phyloP scores from a whole-genome alignment of 2,888 invertebrate species.

The Cephus nigrinus region DNA sequence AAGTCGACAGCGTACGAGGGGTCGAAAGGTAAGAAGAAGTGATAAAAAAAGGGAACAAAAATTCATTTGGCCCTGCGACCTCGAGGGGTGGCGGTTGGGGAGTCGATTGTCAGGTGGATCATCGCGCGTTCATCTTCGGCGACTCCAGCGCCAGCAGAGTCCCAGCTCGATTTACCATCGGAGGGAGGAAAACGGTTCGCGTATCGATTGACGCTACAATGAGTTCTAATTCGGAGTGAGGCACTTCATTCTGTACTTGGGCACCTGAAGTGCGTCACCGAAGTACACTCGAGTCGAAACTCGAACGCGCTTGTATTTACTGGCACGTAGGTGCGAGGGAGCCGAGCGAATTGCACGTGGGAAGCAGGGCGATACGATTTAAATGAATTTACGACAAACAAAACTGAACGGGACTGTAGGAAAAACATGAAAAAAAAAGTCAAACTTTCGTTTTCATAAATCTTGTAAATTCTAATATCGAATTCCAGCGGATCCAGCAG shows the following conservation, averaged over 20 bases:
- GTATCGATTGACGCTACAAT: conserved; percentile 31
- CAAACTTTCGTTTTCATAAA: not conserved
- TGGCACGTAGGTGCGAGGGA: not conserved
- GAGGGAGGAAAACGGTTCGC: not conserved
- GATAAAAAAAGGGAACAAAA: not conserved
- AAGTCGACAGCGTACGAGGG: not conserved
- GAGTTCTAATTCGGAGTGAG: conserved; percentile 32
- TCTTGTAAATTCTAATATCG: not conserved
- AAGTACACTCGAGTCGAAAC: not conserved
- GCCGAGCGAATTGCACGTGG: not conserved
- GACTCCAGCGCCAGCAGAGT: not conserved
- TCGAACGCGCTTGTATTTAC: not conserved
- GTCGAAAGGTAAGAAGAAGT: not conserved
- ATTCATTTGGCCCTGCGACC: not conserved
- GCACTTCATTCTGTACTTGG: not conserved
- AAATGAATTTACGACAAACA: not conserved
- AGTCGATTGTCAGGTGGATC: not conserved
- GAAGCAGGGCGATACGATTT: not conserved
- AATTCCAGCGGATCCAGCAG: not conserved
- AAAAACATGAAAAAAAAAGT: not conserved
- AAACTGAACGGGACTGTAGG: not conserved
- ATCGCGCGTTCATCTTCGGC: not conserved
- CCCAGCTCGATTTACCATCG: not conserved
- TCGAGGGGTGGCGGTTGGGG: not conserved
- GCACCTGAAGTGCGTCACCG: not conserved